Evolutionary conservation across 2,797 vertebrate genomes (phyloP).

Genomic region (Austrolebias charrua): DNA sequence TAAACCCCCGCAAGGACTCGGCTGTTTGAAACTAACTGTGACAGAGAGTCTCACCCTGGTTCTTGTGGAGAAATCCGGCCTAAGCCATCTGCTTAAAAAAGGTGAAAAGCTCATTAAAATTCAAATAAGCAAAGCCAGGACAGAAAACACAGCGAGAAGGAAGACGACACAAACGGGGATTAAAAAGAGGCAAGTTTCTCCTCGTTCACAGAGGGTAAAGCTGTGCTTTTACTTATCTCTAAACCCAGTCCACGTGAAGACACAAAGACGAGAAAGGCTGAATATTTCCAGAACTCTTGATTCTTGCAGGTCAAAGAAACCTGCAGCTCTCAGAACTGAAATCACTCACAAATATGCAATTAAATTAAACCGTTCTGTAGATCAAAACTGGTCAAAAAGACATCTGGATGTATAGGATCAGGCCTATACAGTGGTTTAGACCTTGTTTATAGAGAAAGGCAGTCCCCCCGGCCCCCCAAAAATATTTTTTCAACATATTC

Average conservation of each 20-base stretch:
- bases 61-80: constrained; percentile 74
- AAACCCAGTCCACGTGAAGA: constrained; percentile 54
- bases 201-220: constrained; percentile 60
- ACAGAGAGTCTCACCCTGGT: constrained; percentile 73
- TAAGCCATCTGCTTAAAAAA: constrained; percentile 80
- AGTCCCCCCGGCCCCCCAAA: no score
- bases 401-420: no score
- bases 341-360: no score
- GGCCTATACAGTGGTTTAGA: no score
- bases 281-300: constrained; percentile 23
- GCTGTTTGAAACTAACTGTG: constrained; percentile 79
- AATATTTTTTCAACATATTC: no score
- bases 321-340: neutral
- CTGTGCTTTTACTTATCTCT: constrained; percentile 71
- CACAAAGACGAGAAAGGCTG: constrained; percentile 35
- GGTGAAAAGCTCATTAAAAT: constrained; percentile 83
- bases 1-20: constrained; percentile 74
- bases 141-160: constrained; percentile 32
- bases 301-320: constrained; percentile 27
- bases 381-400: no score
- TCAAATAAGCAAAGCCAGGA: constrained; percentile 66
- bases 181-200: constrained; percentile 55
- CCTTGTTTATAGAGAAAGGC: no score
- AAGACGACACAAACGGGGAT: constrained; percentile 41
- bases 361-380: no score